These are phyloP conservation scores for Anoplius nigerrimus DNA, from an alignment of 2,888 invertebrate species.

Conservation along the genomic window DNA sequence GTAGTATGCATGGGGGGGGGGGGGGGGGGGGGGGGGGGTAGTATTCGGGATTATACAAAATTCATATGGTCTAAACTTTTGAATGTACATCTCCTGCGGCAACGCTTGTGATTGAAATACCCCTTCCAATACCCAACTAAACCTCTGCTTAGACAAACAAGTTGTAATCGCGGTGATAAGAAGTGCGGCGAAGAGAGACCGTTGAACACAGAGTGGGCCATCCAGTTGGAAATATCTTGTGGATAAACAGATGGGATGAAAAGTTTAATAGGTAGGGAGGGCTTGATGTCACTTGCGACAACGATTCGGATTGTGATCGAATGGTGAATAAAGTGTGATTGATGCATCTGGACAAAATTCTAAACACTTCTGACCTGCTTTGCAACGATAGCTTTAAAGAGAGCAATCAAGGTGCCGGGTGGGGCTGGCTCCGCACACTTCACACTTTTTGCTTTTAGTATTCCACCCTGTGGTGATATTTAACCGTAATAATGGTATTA, in stretches of 20 bases:
- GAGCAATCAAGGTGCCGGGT: constrained; percentile 26
- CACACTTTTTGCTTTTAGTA: constrained; percentile 20
- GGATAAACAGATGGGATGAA: constrained; percentile 35
- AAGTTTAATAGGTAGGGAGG: constrained; percentile 34
- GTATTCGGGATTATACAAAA: constrained; percentile 55
- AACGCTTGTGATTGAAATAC: constrained; percentile 87
- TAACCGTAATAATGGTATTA: constrained; percentile 24
- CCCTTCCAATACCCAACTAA: constrained; percentile 89
- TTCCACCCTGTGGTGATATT: constrained; percentile 23
- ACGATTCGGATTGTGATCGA: constrained; percentile 17
- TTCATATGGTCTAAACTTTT: constrained; percentile 51
- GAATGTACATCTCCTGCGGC: constrained; percentile 78
- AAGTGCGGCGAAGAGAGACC: constrained; percentile 34
- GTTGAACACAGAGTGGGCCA: constrained; percentile 38
- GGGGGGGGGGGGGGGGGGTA: constrained; percentile 17
- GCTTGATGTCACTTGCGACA: constrained; percentile 25
- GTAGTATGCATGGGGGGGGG: constrained; percentile 35
- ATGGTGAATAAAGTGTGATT: constrained; percentile 16
- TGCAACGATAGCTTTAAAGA: constrained; percentile 27
- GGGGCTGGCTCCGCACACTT: constrained; percentile 23
- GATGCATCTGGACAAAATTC: constrained; percentile 35
- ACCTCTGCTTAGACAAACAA: constrained; percentile 82
- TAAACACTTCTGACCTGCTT: constrained; percentile 14
- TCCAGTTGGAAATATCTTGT: constrained; percentile 41
- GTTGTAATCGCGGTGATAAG: constrained; percentile 78